Conservation (phyloP, 2,113 vertebrate genomes). For the Corythaeola cristata region DNA sequence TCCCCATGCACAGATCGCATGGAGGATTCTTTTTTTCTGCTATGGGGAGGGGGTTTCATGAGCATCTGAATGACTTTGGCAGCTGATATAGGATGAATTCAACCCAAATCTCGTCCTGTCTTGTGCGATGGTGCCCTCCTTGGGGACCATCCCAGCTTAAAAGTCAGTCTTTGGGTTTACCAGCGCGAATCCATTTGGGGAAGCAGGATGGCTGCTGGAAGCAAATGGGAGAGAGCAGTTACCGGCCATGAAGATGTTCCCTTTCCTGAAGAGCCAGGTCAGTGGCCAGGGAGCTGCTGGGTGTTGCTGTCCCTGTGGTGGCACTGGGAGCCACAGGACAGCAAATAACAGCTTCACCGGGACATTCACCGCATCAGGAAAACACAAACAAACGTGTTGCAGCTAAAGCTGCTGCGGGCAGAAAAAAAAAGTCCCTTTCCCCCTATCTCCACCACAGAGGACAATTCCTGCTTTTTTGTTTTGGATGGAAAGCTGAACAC, state of each 20-base stretch:
- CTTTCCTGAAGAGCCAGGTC: not conserved
- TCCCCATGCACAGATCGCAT: accelerated
- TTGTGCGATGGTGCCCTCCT: not conserved
- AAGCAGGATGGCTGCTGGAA: not conserved
- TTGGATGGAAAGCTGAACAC: not conserved
- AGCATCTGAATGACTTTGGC: not conserved
- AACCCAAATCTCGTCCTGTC: not conserved
- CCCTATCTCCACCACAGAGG: not conserved
- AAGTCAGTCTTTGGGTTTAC: not conserved
- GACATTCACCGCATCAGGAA: accelerated
- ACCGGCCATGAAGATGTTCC: not conserved
- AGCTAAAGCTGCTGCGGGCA: accelerated
- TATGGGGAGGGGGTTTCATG: not conserved
- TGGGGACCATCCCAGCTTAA: not conserved
- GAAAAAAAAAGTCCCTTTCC: accelerated
- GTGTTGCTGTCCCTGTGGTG: not conserved
- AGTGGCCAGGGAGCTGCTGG: not conserved
- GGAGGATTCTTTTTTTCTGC: not conserved
- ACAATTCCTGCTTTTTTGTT: not conserved
- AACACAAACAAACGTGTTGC: accelerated
- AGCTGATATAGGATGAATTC: not conserved
- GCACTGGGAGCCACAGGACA: not conserved
- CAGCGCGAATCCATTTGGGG: accelerated
- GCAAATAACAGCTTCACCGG: not conserved
- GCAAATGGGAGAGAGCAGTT: not conserved